Evolutionary conservation across 2,113 vertebrate species (phyloP), one percentile per base, ranked within the genome.

Genomic region (Colistium nudipinnis): DNA sequence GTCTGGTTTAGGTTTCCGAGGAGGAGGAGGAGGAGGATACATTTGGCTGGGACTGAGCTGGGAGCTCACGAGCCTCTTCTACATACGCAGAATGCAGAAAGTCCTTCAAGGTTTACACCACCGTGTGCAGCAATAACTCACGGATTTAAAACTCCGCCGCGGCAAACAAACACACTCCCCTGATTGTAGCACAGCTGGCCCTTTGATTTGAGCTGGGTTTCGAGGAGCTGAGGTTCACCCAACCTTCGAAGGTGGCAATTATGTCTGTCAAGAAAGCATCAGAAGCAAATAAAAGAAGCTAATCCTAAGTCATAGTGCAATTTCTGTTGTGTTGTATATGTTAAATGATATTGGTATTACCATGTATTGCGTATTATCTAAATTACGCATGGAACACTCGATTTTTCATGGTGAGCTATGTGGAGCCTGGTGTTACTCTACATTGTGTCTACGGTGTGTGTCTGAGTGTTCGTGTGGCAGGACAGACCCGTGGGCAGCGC

Each of bases 1-100:
- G 39, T 66, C 53, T 81, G 66, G 59, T 70, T 77, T 73, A 25
- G 47, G 36, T 72, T 68, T 64, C 33, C 20, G 56, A 30, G 36
- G 10, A 74, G 43, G 16, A 81, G 41, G 56, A 30, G 36, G 10
- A 74, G 43, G 16, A 81, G 41, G 54, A 62, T 35, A 55, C 22
- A 25, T 20, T 3, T 76, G 55, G 63, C 57, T 9, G 27, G 57
- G 36, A 59, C 49, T 28, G 53, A 55, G 30, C 54, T 24, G 20
- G 59, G 36, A 57, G 67, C 44, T 45, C 39, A 62, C 3, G 41
- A 52, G 28, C 22, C 24, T 49, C 54, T 31, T 6, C n/a, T 57
- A 20, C 39, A 35, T 30, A 25, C 8, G 30, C 62, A 65, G 60
- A 45, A 56, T 31, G 20, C 48, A 45, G n/a, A 39, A 69, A 59